Evolutionary conservation across 2,113 vertebrate species (phyloP), one percentile per base, ranked within the genome.

Genomic region (Microcebus tavaratra): DNA sequence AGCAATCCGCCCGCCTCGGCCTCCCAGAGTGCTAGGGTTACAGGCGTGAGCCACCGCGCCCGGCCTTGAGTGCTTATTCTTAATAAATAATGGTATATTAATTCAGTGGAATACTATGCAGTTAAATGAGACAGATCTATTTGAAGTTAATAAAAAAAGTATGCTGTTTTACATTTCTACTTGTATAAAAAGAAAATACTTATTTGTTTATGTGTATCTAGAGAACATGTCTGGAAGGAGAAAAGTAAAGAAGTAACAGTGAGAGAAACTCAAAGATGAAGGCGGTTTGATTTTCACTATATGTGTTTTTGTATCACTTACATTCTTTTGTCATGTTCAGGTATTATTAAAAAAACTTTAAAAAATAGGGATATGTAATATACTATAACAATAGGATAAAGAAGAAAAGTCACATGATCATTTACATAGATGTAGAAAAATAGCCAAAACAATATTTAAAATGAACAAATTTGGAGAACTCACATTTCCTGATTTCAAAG

Each of bases 241-340:
- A 15, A 79, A 79, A 75, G 53, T 53, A 88, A 59, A 67, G 59
- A 78, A 17, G 7, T n/a, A 63, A 27, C 15, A 63, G 39, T 88
- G 70, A 75, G 88, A 79, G 75, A 80, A 90, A 81, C 25, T 70
- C n/a, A 81, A 91, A 70, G 76, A 23, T 81, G 36, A 81, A 91
- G 48, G 73, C 17, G 3, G 61, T 67, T 80, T 80, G 61, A 39
- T 80, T 67, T 55, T 90, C 45, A 67, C 27, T 21, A 17, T 55
- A 23, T 3, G 11, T 55, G 61, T 80, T 90, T 68, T 42, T 90
- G n/a, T 55, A 39, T 25, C n/a, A 79, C 65, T 79, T 55, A 79
- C 4, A 55, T 63, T 67, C 55, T 57, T 79, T 48, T 61, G 39
- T 42, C 36, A 57, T 23, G 12, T 91, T 17, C 36, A 31, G 36